Percentiles rank a stretch among this genome's conserved stretches.
These are phyloP conservation scores for Poicephalus meyeri DNA, from an alignment of 2,113 vertebrate species.

Conservation along the genomic window DNA sequence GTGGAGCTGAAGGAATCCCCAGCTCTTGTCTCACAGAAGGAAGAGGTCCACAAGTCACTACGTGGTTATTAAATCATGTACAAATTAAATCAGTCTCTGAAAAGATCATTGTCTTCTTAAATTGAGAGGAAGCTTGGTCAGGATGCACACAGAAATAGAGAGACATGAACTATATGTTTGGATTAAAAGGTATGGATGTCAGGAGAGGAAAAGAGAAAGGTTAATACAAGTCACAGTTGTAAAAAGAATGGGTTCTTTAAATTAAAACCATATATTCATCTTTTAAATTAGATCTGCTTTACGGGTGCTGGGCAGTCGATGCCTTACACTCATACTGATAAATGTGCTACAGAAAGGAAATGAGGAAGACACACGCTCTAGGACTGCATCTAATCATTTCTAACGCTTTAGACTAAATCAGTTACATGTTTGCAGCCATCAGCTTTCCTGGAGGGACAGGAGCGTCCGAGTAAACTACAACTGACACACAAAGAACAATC, in stretches of 20 bases:
- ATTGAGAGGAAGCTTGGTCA: neutral
- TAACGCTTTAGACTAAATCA: neutral
- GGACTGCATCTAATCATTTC: neutral
- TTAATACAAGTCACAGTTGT: neutral
- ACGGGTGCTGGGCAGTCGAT: neutral
- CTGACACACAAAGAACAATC: constrained; percentile 52
- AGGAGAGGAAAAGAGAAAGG: neutral
- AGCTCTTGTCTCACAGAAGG: neutral
- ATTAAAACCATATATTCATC: neutral
- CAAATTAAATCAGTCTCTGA: neutral
- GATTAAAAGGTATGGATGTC: neutral
- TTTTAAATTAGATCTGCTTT: neutral
- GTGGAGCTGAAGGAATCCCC: neutral
- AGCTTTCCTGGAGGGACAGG: neutral
- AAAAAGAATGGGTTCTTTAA: neutral
- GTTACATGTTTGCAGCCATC: neutral
- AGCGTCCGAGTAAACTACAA: neutral
- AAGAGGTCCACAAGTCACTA: neutral
- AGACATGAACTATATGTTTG: neutral
- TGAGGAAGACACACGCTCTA: neutral
- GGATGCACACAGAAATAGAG: neutral
- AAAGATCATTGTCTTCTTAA: neutral
- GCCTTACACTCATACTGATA: neutral
- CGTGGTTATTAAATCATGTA: neutral
- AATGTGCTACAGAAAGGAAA: neutral